Conservation (phyloP, 2,797 vertebrate species). For the Poliocrania exsul region DNA sequence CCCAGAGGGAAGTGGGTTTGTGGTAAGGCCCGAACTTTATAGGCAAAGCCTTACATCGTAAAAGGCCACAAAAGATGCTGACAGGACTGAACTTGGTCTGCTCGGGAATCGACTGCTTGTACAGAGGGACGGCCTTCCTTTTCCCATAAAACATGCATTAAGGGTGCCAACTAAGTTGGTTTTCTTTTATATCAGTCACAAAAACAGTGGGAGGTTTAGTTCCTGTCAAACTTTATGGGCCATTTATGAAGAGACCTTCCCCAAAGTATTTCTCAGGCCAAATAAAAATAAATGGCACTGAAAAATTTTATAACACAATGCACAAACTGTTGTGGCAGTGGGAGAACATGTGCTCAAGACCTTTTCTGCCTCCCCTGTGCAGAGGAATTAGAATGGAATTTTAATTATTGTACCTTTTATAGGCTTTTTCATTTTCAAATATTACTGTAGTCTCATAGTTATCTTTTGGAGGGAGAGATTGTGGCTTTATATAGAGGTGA, state of each 20-base stretch:
- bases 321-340: not conserved
- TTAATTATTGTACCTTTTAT: constrained; percentile 5
- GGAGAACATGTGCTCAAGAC: not conserved
- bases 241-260: constrained; percentile 69
- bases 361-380: not conserved
- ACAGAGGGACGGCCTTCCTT: constrained; percentile 36
- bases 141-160: constrained; percentile 62
- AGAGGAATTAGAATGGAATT: not conserved
- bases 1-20: constrained; percentile 62
- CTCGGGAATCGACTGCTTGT: not conserved
- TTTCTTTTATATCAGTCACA: constrained; percentile 66
- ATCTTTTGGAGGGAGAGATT: not conserved
- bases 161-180: constrained; percentile 55
- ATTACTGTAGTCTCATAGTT: not conserved
- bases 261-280: constrained; percentile 55
- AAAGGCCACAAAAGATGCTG: constrained; percentile 53
- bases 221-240: constrained; percentile 69
- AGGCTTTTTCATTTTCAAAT: not conserved
- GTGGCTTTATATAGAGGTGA: not conserved
- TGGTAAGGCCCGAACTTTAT: constrained; percentile 16
- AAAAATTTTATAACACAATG: constrained; percentile 60
- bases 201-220: constrained; percentile 70
- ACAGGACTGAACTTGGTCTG: not conserved
- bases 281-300: constrained; percentile 69
- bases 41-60: constrained; percentile 25